A percentile compares a stretch with the other conserved stretches of the same genome.
These are phyloP conservation scores for Oreochromis tanganicae DNA, from an alignment of 2,113 vertebrate species.

Conservation along the genomic window DNA sequence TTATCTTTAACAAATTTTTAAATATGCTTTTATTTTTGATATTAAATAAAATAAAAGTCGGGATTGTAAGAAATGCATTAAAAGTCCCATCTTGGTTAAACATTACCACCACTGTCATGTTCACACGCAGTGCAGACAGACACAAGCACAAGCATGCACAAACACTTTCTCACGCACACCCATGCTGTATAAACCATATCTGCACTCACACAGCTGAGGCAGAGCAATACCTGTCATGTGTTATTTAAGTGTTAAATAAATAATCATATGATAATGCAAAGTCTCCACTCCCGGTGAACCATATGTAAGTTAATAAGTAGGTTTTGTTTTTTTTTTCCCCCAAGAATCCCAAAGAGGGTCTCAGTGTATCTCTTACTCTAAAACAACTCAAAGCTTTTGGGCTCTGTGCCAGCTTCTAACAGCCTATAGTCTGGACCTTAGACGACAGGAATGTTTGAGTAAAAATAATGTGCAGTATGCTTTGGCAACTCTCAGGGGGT, in stretches of 20 bases:
- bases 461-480: neutral
- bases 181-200: neutral
- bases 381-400: neutral
- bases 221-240: neutral
- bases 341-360: neutral
- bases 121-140: neutral
- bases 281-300: neutral
- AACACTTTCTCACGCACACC: neutral
- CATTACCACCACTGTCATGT: neutral
- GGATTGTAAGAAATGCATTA: neutral
- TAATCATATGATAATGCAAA: neutral
- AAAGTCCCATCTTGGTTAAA: neutral
- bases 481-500: neutral
- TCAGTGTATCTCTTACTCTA: neutral
- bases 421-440: neutral
- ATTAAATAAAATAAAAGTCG: neutral
- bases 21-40: neutral
- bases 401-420: neutral
- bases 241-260: neutral
- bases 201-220: neutral
- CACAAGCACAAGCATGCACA: neutral
- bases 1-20: neutral
- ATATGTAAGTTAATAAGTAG: neutral
- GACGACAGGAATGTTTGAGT: neutral
- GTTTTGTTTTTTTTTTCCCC: neutral